A percentile compares a stretch with the other conserved stretches of the same genome.
phyloP scores from a whole-genome alignment of 2,797 vertebrate species.

The Aplochiton taeniatus region DNA sequence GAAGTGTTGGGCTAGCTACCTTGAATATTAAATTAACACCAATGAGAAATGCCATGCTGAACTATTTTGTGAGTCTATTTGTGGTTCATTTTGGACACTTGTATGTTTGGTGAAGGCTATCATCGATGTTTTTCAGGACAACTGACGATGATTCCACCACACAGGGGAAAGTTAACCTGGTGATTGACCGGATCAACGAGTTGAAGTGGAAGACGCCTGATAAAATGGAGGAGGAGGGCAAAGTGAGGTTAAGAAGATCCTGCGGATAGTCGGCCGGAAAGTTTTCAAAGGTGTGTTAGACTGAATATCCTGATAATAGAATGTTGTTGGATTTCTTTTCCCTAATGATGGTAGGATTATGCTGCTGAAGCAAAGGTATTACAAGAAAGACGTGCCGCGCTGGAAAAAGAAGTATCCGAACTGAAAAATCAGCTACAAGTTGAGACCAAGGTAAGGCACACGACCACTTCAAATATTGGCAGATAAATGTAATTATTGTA shows the following conservation, averaged over 20 bases:
- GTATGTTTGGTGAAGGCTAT: not conserved
- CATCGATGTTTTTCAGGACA: slow-evolving; percentile 71
- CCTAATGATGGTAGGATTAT: slow-evolving; percentile 62
- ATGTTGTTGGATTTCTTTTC: slow-evolving; percentile 2
- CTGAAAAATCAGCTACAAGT: slow-evolving; percentile 84
- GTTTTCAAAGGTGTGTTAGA: slow-evolving; percentile 13
- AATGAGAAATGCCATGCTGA: slow-evolving; percentile 1
- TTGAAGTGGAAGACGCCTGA: slow-evolving; percentile 87
- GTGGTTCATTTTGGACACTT: not conserved
- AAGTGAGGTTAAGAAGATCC: slow-evolving; percentile 49
- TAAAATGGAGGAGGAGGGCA: slow-evolving; percentile 76
- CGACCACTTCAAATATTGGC: not conserved
- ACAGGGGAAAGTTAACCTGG: slow-evolving; percentile 87
- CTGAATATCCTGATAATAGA: not conserved
- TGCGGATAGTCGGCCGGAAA: slow-evolving; percentile 8
- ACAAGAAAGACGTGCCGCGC: slow-evolving; percentile 77
- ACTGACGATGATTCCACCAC: slow-evolving; percentile 87
- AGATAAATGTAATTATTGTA: slow-evolving; percentile 9
- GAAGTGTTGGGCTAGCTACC: too few species aligned
- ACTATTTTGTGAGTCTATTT: not conserved
- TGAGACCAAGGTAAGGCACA: slow-evolving; percentile 78
- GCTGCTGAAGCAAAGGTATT: slow-evolving; percentile 74
- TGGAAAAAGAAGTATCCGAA: slow-evolving; percentile 80
- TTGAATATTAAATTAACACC: slow-evolving; percentile 15
- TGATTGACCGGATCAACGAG: slow-evolving; percentile 91